Evolutionary conservation across 2,113 vertebrate genomes (phyloP), one percentile per base, ranked within the genome.

Genomic region (Glareola pratincola): DNA sequence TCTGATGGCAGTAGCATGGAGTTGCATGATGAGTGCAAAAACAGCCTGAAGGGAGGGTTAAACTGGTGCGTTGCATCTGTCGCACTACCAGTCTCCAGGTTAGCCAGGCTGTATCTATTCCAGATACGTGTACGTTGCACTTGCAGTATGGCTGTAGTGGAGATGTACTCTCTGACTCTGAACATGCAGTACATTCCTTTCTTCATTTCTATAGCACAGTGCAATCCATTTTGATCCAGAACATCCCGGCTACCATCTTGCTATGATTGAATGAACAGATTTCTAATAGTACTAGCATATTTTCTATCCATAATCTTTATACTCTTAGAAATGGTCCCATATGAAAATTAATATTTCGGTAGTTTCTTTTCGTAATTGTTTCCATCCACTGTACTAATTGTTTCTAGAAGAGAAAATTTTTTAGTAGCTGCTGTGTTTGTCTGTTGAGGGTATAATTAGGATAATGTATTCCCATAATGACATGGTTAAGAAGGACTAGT

Each of bases 391-490:
- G 43, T 88, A 75, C 16, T 75, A 67, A 75, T 37, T 7, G 0
- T 71, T 80, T 86, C 68, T 92, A 81, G 51, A 91, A 84, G 27
- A 54, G 64, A 64, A 56, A 68, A 14, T 10, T 59, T 81, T 94
- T 85, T 74, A 71, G 71, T 92, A 67, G 76, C 83, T 93, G 47
- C 69, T 74, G 18, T 81, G 43, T 95, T 84, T 80, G 51, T 78
- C 48, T 73, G 20, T 48, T 73, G 64, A 71, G 22, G 13, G 12
- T 78, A 18, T 92, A 94, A 94, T 95, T 93, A 88, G 57, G 27
- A 56, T 78, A 93, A 89, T 90, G 37, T 71, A 54, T 94, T 95
- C 76, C 60, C 51, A 41, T 86, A 81, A 88, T 88, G 59, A 81
- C 60, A 78, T 2, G 0, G 43, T 86, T 86, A 77, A 81, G 54